phyloP scores from a whole-genome alignment of 2,797 vertebrate species.

The Phalloptychus januarius region DNA sequence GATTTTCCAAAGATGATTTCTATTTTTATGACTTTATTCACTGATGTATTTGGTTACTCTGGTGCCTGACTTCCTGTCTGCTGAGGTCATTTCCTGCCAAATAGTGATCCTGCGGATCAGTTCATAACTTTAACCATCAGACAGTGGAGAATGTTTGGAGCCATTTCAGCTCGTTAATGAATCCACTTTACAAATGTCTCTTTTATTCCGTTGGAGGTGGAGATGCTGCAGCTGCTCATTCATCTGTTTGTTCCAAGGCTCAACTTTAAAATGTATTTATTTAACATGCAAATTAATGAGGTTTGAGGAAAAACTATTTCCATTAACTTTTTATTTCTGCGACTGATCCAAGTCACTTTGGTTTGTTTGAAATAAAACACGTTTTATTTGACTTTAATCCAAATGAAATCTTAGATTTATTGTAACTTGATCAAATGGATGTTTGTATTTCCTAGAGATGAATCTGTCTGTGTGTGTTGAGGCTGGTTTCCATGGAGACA shows the following conservation, averaged over 20 bases:
- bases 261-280: neutral
- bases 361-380: too few species aligned
- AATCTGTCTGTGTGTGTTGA: too few species aligned
- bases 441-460: too few species aligned
- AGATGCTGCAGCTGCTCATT: neutral
- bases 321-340: too few species aligned
- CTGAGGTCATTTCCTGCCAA: neutral
- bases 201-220: neutral
- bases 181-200: neutral
- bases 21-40: slow-evolving; percentile 30
- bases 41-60: neutral
- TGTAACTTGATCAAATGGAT: too few species aligned
- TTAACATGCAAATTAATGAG: neutral
- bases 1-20: slow-evolving; percentile 39
- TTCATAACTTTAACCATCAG: neutral
- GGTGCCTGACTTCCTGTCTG: neutral
- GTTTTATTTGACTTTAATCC: too few species aligned
- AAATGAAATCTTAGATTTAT: too few species aligned
- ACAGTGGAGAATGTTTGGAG: neutral
- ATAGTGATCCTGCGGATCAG: too few species aligned
- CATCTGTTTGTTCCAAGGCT: too few species aligned
- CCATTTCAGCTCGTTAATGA: too few species aligned
- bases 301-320: neutral
- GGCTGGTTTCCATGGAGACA: too few species aligned
- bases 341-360: fast-evolving